A percentile compares a stretch with the other conserved stretches of the same genome.
Conservation (phyloP, 2,797 vertebrate genomes). For the Gadopsis marmoratus region DNA sequence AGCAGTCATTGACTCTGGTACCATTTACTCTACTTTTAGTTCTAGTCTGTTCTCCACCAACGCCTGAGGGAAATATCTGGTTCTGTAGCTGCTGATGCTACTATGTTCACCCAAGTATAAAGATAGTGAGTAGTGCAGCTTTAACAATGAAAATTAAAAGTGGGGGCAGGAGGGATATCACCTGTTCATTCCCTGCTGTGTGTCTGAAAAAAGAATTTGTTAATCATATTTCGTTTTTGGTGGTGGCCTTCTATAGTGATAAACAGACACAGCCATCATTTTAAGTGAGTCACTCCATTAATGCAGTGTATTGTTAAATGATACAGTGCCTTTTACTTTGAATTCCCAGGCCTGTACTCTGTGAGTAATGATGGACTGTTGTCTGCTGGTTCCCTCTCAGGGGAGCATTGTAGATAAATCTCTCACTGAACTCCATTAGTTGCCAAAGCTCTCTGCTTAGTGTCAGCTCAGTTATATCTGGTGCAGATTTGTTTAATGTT, state of each 20-base stretch:
- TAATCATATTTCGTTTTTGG: constrained; percentile 1
- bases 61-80: too few species aligned
- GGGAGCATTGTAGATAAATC: constrained; percentile 64
- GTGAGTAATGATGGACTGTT: constrained; percentile 62
- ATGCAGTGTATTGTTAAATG: constrained; percentile 45
- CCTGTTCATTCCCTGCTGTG: not conserved
- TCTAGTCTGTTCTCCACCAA: too few species aligned
- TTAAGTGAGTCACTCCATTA: constrained; percentile 37
- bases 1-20: too few species aligned
- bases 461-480: constrained; percentile 60
- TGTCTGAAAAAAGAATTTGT: not conserved
- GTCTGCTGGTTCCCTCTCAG: constrained; percentile 51
- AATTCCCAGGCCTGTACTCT: constrained; percentile 44
- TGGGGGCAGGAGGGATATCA: not conserved
- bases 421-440: constrained; percentile 66
- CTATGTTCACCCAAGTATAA: not conserved
- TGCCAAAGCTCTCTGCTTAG: constrained; percentile 62
- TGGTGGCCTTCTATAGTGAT: not conserved
- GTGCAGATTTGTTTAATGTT: constrained; percentile 66
- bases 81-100: too few species aligned
- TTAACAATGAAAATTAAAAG: not conserved
- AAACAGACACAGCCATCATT: constrained; percentile 24
- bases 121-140: not conserved
- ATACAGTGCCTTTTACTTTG: constrained; percentile 47
- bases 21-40: too few species aligned